These are phyloP conservation scores for Phylloscopus whistleri DNA, from an alignment of 2,113 vertebrate species.

Conservation along the genomic window DNA sequence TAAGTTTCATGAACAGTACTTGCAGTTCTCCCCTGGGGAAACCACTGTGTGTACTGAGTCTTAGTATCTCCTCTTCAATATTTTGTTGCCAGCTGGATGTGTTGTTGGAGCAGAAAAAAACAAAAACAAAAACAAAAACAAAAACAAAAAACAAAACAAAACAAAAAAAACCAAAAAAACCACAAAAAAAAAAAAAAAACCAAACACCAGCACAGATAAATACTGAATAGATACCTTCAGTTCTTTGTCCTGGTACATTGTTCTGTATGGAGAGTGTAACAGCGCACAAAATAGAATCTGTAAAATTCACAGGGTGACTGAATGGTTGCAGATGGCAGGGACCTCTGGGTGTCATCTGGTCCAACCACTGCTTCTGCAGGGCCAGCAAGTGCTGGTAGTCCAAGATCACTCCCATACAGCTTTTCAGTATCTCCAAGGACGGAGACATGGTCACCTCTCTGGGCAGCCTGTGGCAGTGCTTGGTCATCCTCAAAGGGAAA, in stretches of 20 bases:
- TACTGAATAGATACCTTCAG: not conserved
- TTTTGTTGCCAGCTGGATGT: not conserved
- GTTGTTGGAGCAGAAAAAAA: not conserved
- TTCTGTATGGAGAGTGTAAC: not conserved
- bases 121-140: too few relatives aligned
- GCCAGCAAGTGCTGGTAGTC: fast-evolving
- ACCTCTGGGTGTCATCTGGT: not conserved
- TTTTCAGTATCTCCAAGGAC: not conserved
- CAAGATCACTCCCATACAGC: not conserved
- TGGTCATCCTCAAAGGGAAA: fast-evolving
- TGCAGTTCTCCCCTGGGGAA: not conserved
- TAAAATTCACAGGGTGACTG: not conserved
- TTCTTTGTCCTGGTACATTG: not conserved
- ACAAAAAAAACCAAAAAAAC: too few relatives aligned
- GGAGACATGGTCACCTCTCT: not conserved
- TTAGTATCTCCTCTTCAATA: not conserved
- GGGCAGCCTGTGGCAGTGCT: not conserved
- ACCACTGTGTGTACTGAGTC: not conserved
- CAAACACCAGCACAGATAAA: not conserved
- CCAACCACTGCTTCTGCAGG: too few relatives aligned
- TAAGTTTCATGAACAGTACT: not conserved
- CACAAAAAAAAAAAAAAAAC: not conserved
- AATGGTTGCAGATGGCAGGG: not conserved
- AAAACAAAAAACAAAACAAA: too few relatives aligned
- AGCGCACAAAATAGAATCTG: not conserved